Base-by-base conservation (phyloP, 2,113 vertebrate genomes). In the Anser brachyrhynchus region DNA sequence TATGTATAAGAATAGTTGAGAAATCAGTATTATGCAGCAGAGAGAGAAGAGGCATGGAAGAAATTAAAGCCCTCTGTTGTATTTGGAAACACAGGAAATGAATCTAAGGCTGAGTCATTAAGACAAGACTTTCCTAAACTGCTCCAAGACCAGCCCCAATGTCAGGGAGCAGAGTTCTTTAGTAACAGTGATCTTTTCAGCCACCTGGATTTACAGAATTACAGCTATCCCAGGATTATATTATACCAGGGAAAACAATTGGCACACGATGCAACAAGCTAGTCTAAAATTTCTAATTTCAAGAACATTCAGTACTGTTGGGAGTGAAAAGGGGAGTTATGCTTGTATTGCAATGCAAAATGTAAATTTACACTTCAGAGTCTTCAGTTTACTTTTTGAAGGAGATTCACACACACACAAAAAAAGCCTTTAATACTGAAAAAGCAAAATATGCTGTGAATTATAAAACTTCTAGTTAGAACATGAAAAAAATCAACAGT, bases 51-150 rank as follows among this genome's bases (percentile, higher is more conserved):
- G 70, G 62, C n/a, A 76, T 92, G 93, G 90, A 94, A 96, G 84
- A 87, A 93, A 95, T 96, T 82, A 94, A 75, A 92, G 35, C 17
- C 26, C 11, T 92, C 49, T 59, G 49, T 10, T 92, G 86, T 95
- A 80, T 93, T 91, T 92, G 86, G 84, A 94, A 93, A 95, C 71
- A 96, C 84, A 96, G 95, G 96, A 95, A 96, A 92, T 76, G 31
- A 94, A 92, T 84, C 73, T 73, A 94, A 92, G 89, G 92, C 81
- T 95, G 89, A 95, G 89, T 96, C 93, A 96, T 79, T 91, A 87
- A 59, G 64, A 91, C 13, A 8, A 94, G 43, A 64, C 28, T 85
- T 89, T 74, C 55, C 81, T 85, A 55, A 94, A 91, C 31, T 70
- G 10, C 66, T 89, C 61, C 49, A 88, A 92, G 29, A 89, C 13